phyloP scores from a whole-genome alignment of 1,140 invertebrate genomes.

The Lithobius niger region DNA sequence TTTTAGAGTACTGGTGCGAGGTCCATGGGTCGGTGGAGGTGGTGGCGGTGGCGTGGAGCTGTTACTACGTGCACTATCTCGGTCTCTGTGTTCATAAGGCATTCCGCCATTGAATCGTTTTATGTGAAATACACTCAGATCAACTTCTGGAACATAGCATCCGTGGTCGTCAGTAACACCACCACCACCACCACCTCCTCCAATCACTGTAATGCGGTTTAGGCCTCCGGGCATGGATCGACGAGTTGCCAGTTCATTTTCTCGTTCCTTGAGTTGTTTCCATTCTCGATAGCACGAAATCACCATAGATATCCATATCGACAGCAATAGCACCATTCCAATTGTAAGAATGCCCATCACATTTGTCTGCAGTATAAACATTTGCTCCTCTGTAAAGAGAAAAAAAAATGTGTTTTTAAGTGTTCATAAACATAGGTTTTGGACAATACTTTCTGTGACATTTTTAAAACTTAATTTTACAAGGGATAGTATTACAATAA shows the following conservation, averaged over 20 bases:
- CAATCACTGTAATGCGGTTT: not conserved
- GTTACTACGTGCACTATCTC: not conserved
- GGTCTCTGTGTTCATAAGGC: not conserved
- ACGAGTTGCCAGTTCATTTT: constrained; percentile 8
- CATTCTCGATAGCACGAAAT: constrained; percentile 22
- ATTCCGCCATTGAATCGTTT: constrained; percentile 19
- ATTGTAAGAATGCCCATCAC: constrained; percentile 26
- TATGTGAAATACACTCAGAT: constrained; percentile 18
- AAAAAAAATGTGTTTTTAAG: too few species aligned
- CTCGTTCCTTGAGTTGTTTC: constrained; percentile 21
- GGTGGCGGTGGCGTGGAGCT: not conserved
- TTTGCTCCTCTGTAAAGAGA: too few species aligned
- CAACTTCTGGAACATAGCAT: constrained; percentile 24
- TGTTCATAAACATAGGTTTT: too few species aligned
- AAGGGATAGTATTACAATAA: too few species aligned
- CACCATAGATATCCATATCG: constrained; percentile 26
- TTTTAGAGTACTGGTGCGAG: not conserved
- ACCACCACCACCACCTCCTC: too few species aligned
- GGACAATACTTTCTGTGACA: too few species aligned
- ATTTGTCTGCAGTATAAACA: too few species aligned
- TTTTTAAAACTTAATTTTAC: too few species aligned
- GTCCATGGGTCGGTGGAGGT: not conserved
- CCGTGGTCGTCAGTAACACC: constrained; percentile 18
- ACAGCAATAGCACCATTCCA: constrained; percentile 22
- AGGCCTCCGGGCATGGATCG: not conserved